Percentiles rank a stretch among this genome's conserved stretches.
phyloP scores from a whole-genome alignment of 2,113 vertebrate species.

The Sinocyclocheilus maitianheensis region DNA sequence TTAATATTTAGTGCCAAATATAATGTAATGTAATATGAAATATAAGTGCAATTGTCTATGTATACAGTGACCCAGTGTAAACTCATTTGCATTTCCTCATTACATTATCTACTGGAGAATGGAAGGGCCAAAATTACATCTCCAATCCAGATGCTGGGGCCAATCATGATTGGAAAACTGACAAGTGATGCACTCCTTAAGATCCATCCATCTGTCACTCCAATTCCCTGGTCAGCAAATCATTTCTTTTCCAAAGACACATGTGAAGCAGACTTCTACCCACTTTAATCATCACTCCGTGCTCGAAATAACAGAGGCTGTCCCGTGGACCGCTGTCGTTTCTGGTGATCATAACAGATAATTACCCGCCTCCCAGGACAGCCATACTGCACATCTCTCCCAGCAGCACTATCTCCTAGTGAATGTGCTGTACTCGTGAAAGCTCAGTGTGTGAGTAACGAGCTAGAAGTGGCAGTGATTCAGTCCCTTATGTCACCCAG shows the following conservation, averaged over 20 bases:
- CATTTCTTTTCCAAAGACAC: slow-evolving; percentile 69
- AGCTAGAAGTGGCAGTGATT: slow-evolving; percentile 72
- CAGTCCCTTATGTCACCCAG: slow-evolving; percentile 60
- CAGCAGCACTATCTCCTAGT: slow-evolving; percentile 65
- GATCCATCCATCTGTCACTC: slow-evolving; percentile 36
- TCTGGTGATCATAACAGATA: slow-evolving; percentile 78
- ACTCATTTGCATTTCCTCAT: slow-evolving; percentile 69
- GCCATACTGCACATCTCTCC: slow-evolving; percentile 62
- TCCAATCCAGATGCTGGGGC: slow-evolving; percentile 41
- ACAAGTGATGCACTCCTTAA: slow-evolving; percentile 27
- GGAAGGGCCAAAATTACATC: slow-evolving; percentile 55
- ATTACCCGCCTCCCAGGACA: slow-evolving; percentile 70
- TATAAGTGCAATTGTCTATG: slow-evolving; percentile 65
- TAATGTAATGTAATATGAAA: slow-evolving; percentile 19
- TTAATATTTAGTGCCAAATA: background rate
- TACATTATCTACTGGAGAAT: background rate
- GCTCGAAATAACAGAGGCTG: slow-evolving; percentile 75
- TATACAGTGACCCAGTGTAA: slow-evolving; percentile 55
- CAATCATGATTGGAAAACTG: slow-evolving; percentile 21
- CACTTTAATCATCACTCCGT: slow-evolving; percentile 54
- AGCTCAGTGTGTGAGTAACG: slow-evolving; percentile 69
- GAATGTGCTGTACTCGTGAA: slow-evolving; percentile 67
- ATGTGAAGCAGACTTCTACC: slow-evolving; percentile 63
- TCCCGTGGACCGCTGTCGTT: slow-evolving; percentile 71
- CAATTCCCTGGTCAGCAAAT: slow-evolving; percentile 47